Conservation (phyloP, 2,797 vertebrate species). For the Nasua narica region DNA sequence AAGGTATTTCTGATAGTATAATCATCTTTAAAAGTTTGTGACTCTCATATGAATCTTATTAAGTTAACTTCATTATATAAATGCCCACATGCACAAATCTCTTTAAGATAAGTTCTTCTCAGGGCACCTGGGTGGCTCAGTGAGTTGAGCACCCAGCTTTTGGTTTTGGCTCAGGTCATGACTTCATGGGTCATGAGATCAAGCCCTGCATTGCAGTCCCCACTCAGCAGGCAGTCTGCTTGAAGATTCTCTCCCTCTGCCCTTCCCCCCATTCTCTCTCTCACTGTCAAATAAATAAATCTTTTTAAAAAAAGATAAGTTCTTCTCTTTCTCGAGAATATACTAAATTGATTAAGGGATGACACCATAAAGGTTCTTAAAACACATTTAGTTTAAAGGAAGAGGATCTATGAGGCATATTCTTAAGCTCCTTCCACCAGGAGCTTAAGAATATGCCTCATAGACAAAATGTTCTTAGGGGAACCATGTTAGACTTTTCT, state of each 20-base stretch:
- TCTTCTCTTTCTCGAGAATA: neutral
- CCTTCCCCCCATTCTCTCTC: neutral
- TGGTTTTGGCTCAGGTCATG: neutral
- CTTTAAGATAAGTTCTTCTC: neutral
- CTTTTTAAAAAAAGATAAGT: neutral
- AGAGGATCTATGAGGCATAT: neutral
- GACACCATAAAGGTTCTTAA: neutral
- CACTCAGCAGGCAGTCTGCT: neutral
- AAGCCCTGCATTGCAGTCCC: neutral
- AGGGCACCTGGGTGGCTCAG: neutral
- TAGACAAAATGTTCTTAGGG: neutral
- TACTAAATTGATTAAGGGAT: neutral
- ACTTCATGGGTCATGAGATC: neutral
- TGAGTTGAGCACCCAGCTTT: neutral
- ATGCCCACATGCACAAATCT: neutral
- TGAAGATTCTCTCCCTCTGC: neutral
- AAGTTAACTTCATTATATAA: neutral
- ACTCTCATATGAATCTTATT: neutral
- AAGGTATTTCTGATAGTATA: neutral
- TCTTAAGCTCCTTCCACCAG: neutral
- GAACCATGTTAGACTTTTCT: neutral
- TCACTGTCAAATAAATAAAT: neutral
- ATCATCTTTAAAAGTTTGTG: neutral
- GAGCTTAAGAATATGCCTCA: no score
- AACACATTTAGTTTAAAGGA: neutral